Conservation (phyloP, 2,113 vertebrate species). For the Pipa parva region DNA sequence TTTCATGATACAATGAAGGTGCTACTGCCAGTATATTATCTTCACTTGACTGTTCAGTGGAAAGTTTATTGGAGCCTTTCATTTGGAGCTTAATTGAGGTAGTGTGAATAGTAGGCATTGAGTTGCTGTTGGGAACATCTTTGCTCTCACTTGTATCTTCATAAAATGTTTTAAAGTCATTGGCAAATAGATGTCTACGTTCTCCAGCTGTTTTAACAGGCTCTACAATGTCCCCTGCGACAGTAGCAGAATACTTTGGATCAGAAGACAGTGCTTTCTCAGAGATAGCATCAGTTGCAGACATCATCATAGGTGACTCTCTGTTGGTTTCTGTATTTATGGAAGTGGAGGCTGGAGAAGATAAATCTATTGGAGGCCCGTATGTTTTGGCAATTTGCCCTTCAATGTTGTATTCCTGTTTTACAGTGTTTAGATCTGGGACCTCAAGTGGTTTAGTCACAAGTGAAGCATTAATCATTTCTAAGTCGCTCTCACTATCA, state of each 20-base stretch:
- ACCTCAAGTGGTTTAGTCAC: too few relatives aligned
- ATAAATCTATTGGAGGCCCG: too few relatives aligned
- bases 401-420: too few relatives aligned
- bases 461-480: not conserved
- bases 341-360: not conserved
- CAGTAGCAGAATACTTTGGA: not conserved
- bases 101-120: not conserved
- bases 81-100: not conserved
- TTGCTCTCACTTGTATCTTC: not conserved
- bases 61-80: not conserved
- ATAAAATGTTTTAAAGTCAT: constrained; percentile 10
- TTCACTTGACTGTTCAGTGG: not conserved
- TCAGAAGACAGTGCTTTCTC: not conserved
- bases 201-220: not conserved
- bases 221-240: not conserved
- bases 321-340: not conserved
- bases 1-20: not conserved
- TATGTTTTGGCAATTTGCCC: too few relatives aligned
- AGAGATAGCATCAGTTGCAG: not conserved
- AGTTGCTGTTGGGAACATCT: not conserved
- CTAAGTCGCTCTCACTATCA: too few relatives aligned
- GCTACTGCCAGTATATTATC: not conserved
- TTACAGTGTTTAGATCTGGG: not conserved
- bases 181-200: not conserved
- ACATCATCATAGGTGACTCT: not conserved